phyloP scores from a whole-genome alignment of 2,113 vertebrate genomes.

The Mugil cephalus region DNA sequence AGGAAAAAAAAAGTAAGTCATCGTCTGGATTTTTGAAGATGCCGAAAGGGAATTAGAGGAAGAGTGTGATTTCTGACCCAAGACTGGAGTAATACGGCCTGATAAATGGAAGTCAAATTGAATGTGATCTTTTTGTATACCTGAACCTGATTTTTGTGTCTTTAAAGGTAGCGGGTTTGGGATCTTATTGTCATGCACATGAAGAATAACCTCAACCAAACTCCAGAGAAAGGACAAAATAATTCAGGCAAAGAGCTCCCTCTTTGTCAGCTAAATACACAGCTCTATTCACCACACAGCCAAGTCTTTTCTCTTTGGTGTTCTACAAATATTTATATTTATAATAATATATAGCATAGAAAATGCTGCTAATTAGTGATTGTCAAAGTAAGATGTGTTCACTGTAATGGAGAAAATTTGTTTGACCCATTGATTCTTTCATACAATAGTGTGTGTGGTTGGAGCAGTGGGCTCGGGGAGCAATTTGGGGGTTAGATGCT shows the following conservation, averaged over 20 bases:
- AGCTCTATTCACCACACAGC: slow-evolving; percentile 6
- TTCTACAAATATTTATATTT: no score
- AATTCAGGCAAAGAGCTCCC: not conserved
- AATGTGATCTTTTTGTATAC: slow-evolving; percentile 53
- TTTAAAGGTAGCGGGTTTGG: slow-evolving; percentile 40
- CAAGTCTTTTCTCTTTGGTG: not conserved
- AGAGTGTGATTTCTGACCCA: slow-evolving; percentile 62
- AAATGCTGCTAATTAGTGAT: no score
- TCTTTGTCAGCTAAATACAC: slow-evolving; percentile 21
- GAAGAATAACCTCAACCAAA: slow-evolving; percentile 17
- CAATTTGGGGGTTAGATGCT: no score
- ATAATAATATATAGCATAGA: no score
- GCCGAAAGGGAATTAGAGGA: slow-evolving; percentile 54
- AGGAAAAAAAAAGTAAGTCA: not conserved
- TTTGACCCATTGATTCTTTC: no score
- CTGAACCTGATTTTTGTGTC: slow-evolving; percentile 28
- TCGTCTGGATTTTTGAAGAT: slow-evolving; percentile 33
- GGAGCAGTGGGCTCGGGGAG: no score
- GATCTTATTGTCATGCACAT: slow-evolving; percentile 30
- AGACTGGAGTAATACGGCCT: slow-evolving; percentile 34
- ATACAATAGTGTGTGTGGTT: no score
- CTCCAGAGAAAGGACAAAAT: slow-evolving; percentile 23
- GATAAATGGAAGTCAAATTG: slow-evolving; percentile 69
- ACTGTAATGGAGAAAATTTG: no score
- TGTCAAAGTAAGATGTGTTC: no score